Percentiles rank a stretch among this genome's conserved stretches.
Evolutionary conservation across 2,888 invertebrate genomes (phyloP).

Genomic region (Netelia inedita): DNA sequence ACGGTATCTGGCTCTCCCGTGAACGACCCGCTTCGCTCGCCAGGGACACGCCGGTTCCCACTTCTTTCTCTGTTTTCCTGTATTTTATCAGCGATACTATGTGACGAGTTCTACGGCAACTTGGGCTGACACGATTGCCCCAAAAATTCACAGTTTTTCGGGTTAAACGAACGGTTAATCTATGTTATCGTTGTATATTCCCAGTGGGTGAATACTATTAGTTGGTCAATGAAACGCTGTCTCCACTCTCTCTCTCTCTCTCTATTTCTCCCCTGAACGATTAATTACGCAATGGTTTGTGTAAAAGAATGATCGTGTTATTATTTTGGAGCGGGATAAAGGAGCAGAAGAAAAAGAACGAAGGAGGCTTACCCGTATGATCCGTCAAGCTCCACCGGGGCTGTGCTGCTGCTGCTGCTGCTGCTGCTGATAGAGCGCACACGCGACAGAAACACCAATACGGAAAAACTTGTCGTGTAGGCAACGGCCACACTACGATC

Average conservation of each 20-base stretch:
- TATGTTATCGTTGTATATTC: constrained; percentile 13
- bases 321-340: constrained; percentile 33
- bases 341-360: constrained; percentile 3
- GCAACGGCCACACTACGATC: neutral
- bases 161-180: neutral
- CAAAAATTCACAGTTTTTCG: neutral
- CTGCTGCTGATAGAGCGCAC: constrained; percentile 62
- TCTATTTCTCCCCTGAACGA: neutral
- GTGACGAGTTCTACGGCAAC: neutral
- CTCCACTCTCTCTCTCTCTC: neutral
- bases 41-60: constrained; percentile 33
- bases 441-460: constrained; percentile 51
- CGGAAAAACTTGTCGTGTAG: constrained; percentile 29
- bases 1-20: constrained; percentile 10
- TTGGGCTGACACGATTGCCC: neutral
- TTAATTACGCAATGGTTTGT: constrained; percentile 21
- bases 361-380: constrained; percentile 54
- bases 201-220: neutral
- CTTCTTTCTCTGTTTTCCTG: neutral
- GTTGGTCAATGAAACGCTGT: neutral
- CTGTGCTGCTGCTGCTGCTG: constrained; percentile 37
- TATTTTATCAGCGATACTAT: neutral
- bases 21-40: constrained; percentile 53
- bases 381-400: constrained; percentile 51
- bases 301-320: constrained; percentile 15